phyloP scores from a whole-genome alignment of 92 coral and sea anemone species.

The Zoanthus gigantus region DNA sequence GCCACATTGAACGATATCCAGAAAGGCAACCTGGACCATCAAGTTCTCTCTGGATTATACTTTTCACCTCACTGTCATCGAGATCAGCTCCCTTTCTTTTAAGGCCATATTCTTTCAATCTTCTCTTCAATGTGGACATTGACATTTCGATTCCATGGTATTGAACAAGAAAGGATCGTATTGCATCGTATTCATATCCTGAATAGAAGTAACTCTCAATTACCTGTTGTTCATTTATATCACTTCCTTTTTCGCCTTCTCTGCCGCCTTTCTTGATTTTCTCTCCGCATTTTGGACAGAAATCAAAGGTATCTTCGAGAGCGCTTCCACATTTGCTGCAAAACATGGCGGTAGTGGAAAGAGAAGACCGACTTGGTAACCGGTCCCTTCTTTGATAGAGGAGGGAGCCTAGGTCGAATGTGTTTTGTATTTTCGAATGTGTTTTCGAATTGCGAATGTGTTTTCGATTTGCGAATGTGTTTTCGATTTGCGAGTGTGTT shows the following conservation, averaged over 20 bases:
- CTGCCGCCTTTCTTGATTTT: conserved; percentile 5
- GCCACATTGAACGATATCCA: conserved; percentile 66
- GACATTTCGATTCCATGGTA: conserved; percentile 49
- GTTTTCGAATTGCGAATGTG: no score
- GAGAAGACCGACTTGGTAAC: no score
- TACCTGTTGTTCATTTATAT: conserved; percentile 12
- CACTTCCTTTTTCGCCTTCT: background rate
- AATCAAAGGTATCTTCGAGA: background rate
- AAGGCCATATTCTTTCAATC: conserved; percentile 41
- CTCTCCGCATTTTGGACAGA: conserved; percentile 44
- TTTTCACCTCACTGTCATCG: conserved; percentile 23
- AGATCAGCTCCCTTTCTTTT: conserved; percentile 45
- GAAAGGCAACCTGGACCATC: conserved; percentile 62
- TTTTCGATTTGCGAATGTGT: no score
- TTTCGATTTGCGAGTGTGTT: no score
- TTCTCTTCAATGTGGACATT: conserved; percentile 51
- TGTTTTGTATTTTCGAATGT: no score
- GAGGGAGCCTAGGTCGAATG: no score
- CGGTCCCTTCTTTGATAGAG: no score
- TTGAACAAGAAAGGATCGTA: conserved; percentile 40
- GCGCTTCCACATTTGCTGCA: no score
- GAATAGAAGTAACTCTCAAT: conserved; percentile 13
- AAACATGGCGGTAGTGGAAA: no score
- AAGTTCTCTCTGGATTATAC: conserved; percentile 41
- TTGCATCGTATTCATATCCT: conserved; percentile 41